Base-by-base conservation (phyloP, 2,888 invertebrate genomes). In the Helobdella robusta region DNA sequence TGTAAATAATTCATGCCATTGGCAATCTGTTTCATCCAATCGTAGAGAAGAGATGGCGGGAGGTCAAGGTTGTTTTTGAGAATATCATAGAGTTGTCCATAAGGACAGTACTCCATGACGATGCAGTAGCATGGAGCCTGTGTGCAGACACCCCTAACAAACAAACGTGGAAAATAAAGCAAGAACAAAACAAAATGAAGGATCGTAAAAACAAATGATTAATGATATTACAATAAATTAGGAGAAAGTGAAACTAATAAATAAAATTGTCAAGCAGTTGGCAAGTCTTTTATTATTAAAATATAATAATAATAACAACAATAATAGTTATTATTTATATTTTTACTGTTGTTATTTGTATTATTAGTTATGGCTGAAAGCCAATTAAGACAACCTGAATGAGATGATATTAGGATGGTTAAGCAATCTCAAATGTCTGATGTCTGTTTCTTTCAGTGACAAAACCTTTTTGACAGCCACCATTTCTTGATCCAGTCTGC, bases 81-180 rank as follows among this genome's bases (percentile, higher is more conserved):
- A 75, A 93, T 86, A 77, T 93, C 89, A 79, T 90, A 95, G 52
- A 98, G 83, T 25, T 94, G 90, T 1, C 97, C 97, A 75, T 89
- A 89, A 2, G 92, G 90, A 78, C 98, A 98, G 80, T 86, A 98
- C 79, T 99, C 98, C 98, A 98, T 98, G 64, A 99, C 86, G 72
- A 99, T 89, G 78, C 92, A 92, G 77, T 87, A 93, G 74, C 89
- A 89, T 0, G 93, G 92, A 8, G 89, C 85, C 76, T 89, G 87
- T 0, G 90, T 90, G 78, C 94, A 97, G 4, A 97, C 89, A 60
- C 97, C 98, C 78, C 88, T 88, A 81, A 46, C 78, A 78, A n/a
- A n/a, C n/a, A n/a, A n/a, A n/a, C n/a, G n/a, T n/a, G n/a, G n/a
- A n/a, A n/a, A n/a, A n/a, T n/a, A n/a, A n/a, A n/a, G 25, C 32